Base-by-base conservation (phyloP, 2,797 vertebrate genomes). In the Acanthurus tractus region DNA sequence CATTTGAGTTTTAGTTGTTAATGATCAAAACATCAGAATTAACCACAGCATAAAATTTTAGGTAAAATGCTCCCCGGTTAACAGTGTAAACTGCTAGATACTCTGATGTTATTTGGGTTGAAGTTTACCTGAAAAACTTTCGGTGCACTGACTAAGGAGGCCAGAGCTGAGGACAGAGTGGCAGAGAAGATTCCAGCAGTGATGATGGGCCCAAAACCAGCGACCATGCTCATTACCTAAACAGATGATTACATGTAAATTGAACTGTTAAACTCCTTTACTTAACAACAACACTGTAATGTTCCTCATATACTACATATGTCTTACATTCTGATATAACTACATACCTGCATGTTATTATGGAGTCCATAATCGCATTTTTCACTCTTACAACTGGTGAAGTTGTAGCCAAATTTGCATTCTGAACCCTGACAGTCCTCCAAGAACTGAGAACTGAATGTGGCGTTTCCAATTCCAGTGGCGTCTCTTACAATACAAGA, bases 101-200 rank as follows among this genome's bases (percentile, higher is more conserved):
- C 15, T 25, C 48, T 34, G 6, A 34, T 34, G 29, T 4, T 29
- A 29, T 29, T n/a, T 3, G 8, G 63, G 2, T n/a, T 1, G 0
- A 6, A 8, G 10, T 50, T 46, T 48, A 98, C 98, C 96, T 99
- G 98, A 88, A 99, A 99, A 70, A 99, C 97, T 94, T 99, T 99
- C 34, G 98, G 98, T 4, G 98, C 98, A 74, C 97, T 99, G 94
- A 99, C 97, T 66, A 99, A 94, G 17, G 97, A 99, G 17, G 98
- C 98, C 81, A 99, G 90, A 50, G 98, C 98, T 14, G 98, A 99
- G 1, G 98, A 99, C 46, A 99, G 92, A 0, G 98, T 99, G n/a
- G 98, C 98, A 9, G 97, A 98, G 83, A 99, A 99, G 55, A 99
- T 98, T 56, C 98, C 98, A 15, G 98, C 98, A 34, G 96, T 94